These are phyloP conservation scores for Tympanuchus pallidicinctus DNA, from an alignment of 2,113 vertebrate genomes.

Conservation along the genomic window DNA sequence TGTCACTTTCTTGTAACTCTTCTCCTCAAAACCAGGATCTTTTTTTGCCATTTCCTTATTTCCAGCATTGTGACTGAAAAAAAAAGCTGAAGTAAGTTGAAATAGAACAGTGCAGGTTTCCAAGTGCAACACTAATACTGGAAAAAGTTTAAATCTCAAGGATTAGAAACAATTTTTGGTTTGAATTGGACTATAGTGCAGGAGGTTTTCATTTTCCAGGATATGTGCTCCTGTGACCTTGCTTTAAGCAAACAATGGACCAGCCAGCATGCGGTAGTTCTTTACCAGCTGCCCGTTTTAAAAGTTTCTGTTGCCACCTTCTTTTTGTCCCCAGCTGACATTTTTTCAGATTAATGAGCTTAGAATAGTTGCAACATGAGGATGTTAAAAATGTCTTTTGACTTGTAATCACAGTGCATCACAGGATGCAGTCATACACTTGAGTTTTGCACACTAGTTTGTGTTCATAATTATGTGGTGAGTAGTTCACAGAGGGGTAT, in stretches of 20 bases:
- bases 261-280: not conserved
- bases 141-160: not conserved
- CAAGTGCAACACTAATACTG: not conserved
- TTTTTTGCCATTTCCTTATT: conserved; percentile 7
- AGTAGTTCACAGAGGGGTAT: conserved; percentile 16
- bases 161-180: not conserved
- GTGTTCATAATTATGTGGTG: conserved; percentile 14
- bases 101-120: conserved; percentile 12
- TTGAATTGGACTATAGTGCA: not conserved
- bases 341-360: not conserved
- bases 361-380: conserved; percentile 1
- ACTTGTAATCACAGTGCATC: conserved; percentile 31
- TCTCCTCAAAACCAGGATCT: not conserved
- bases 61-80: not conserved
- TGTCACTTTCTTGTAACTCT: conserved; percentile 41
- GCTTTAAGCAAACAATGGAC: not conserved
- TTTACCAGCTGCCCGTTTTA: not conserved
- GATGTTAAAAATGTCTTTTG: conserved; percentile 5
- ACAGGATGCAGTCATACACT: not conserved
- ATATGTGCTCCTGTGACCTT: not conserved
- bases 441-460: conserved; percentile 6
- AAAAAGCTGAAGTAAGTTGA: not conserved
- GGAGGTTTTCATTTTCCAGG: not conserved
- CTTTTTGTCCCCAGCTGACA: not conserved
- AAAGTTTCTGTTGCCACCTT: not conserved